phyloP scores from a whole-genome alignment of 1,140 invertebrate genomes.

The Euura lappo region DNA sequence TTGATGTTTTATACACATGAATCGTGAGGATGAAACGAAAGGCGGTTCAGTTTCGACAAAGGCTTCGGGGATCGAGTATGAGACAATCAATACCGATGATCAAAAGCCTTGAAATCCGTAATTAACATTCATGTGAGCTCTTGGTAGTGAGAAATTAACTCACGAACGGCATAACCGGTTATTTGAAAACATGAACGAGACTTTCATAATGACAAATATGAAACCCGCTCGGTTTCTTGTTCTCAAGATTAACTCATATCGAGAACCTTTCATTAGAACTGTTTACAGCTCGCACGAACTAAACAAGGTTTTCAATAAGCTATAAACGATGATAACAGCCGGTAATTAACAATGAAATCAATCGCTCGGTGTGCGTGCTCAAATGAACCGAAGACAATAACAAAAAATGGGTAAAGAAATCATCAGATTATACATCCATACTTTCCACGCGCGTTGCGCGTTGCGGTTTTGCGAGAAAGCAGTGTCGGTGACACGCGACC shows the following conservation, averaged over 20 bases:
- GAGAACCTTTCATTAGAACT: not conserved
- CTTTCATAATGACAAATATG: not conserved
- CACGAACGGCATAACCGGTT: too few species aligned
- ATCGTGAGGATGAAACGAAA: too few species aligned
- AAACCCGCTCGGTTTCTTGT: not conserved
- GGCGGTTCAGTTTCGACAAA: too few species aligned
- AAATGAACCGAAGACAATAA: not conserved
- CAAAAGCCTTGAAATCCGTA: too few species aligned
- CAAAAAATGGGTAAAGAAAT: conserved; percentile 16
- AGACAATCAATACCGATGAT: too few species aligned
- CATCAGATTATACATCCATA: not conserved
- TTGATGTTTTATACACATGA: too few species aligned
- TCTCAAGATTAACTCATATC: not conserved
- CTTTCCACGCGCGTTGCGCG: conserved; percentile 4
- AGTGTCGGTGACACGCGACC: conserved; percentile 24
- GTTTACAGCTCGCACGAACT: too few species aligned
- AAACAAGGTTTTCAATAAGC: not conserved
- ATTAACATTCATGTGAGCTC: too few species aligned
- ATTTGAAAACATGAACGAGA: not conserved
- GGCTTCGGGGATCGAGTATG: too few species aligned
- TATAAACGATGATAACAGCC: not conserved
- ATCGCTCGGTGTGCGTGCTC: not conserved
- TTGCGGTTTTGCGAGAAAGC: conserved; percentile 19
- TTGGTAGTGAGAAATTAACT: too few species aligned
- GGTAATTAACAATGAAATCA: not conserved